phyloP scores from a whole-genome alignment of 1,140 invertebrate genomes.

The Brachionus koreanus region DNA sequence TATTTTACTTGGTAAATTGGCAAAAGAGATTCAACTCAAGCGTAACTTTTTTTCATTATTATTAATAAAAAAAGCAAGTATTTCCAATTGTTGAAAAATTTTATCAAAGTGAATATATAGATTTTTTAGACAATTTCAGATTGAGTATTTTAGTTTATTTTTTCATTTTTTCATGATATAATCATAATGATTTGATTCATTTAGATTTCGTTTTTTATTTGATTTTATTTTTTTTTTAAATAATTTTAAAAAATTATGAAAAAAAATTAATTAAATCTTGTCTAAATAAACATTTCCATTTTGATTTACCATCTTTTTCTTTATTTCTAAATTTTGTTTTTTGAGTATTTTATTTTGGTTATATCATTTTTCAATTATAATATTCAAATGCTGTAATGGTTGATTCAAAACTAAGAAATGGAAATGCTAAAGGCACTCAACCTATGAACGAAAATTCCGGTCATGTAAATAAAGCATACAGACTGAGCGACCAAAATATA shows the following conservation, averaged over 20 bases:
- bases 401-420: not conserved
- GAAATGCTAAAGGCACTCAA: not conserved
- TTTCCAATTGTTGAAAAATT: not conserved
- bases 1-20: not conserved
- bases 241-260: slow-evolving; percentile 8
- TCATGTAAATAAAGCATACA: not conserved
- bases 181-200: not conserved
- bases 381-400: slow-evolving; percentile 22
- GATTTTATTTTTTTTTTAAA: not conserved
- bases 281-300: slow-evolving; percentile 34
- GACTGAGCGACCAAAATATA: not conserved
- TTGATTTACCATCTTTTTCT: not conserved
- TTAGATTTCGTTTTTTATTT: not conserved
- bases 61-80: not conserved
- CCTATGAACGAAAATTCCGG: not conserved
- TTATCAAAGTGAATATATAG: not conserved
- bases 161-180: not conserved
- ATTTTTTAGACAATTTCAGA: not conserved
- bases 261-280: slow-evolving; percentile 29
- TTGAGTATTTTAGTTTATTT: not conserved
- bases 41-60: not conserved
- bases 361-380: not conserved
- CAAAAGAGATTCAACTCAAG: not conserved
- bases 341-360: not conserved
- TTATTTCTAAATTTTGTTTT: not conserved